Percentiles rank a stretch among this genome's conserved stretches.
phyloP scores from a whole-genome alignment of 2,888 invertebrate species.

The Pachycephus smyrnensis region DNA sequence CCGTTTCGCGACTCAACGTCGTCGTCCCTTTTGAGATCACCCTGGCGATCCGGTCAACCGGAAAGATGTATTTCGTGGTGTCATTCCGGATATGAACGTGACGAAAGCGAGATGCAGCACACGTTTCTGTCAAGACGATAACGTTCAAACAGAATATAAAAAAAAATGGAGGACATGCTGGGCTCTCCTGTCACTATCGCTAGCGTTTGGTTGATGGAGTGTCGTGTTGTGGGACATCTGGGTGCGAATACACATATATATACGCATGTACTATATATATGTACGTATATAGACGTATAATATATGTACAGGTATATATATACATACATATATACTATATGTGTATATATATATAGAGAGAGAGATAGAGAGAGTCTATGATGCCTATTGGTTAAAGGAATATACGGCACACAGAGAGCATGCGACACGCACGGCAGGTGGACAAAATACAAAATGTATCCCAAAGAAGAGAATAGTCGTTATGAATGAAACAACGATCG shows the following conservation, averaged over 20 bases:
- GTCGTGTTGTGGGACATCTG: constrained; percentile 39
- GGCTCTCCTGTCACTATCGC: constrained; percentile 67
- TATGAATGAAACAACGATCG: constrained; percentile 62
- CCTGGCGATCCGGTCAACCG: neutral
- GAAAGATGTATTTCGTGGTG: neutral
- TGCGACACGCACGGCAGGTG: constrained; percentile 67
- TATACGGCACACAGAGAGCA: constrained; percentile 66
- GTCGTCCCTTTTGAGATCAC: neutral
- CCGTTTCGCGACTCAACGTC: neutral
- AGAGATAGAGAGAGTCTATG: constrained; percentile 34
- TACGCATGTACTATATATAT: constrained; percentile 44
- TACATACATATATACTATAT: constrained; percentile 16
- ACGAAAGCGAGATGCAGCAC: constrained; percentile 22
- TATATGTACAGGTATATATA: constrained; percentile 25
- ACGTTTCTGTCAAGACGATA: constrained; percentile 25
- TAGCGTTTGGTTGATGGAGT: constrained; percentile 58
- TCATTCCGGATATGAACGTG: neutral
- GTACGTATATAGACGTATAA: constrained; percentile 35
- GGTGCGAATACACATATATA: constrained; percentile 39
- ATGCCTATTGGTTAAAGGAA: constrained; percentile 28
- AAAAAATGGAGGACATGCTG: constrained; percentile 54
- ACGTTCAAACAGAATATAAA: constrained; percentile 20
- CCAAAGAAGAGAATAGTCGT: constrained; percentile 61
- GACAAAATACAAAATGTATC: constrained; percentile 54
- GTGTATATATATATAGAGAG: constrained; percentile 25